Evolutionary conservation across 2,797 vertebrate genomes (phyloP).

Genomic region (Enteromius trimaculatus): DNA sequence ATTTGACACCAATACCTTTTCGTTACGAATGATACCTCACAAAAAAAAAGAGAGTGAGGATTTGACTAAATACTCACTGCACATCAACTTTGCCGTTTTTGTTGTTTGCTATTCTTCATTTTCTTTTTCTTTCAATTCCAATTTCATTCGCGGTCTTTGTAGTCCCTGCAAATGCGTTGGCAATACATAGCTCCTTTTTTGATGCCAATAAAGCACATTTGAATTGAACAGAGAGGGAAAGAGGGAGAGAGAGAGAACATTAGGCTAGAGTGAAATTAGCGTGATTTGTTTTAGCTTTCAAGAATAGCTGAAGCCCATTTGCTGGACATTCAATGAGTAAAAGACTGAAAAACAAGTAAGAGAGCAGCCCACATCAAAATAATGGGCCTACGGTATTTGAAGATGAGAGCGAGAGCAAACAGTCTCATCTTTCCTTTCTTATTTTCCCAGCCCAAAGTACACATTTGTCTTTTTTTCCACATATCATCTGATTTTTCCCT

Average conservation of each 20-base stretch:
- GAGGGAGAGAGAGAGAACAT: constrained; percentile 43
- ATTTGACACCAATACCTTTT: neutral
- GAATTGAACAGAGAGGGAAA: constrained; percentile 7
- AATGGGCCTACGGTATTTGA: constrained; percentile 42
- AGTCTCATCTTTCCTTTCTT: constrained; percentile 31
- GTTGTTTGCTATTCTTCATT: neutral
- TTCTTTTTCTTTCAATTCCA: constrained; percentile 13
- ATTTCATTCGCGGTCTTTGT: constrained; percentile 14
- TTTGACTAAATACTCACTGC: neutral
- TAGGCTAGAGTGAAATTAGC: constrained; percentile 55
- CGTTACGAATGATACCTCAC: neutral
- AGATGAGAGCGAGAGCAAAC: constrained; percentile 28
- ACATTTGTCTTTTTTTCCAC: constrained; percentile 20
- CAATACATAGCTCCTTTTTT: constrained; percentile 1
- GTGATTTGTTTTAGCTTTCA: constrained; percentile 64
- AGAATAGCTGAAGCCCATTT: constrained; percentile 62
- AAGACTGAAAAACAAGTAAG: constrained; percentile 54
- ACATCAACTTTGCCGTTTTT: neutral
- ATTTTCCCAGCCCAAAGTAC: constrained; percentile 33
- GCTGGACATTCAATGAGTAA: constrained; percentile 55
- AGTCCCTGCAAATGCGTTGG: neutral
- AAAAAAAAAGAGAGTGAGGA: neutral
- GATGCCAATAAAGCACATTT: constrained; percentile 27
- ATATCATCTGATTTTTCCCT: constrained; percentile 13
- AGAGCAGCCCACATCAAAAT: constrained; percentile 53